A percentile compares a stretch with the other conserved stretches of the same genome.
These are phyloP conservation scores for Triplophysa siluroides DNA, from an alignment of 2,113 vertebrate genomes.

Conservation along the genomic window DNA sequence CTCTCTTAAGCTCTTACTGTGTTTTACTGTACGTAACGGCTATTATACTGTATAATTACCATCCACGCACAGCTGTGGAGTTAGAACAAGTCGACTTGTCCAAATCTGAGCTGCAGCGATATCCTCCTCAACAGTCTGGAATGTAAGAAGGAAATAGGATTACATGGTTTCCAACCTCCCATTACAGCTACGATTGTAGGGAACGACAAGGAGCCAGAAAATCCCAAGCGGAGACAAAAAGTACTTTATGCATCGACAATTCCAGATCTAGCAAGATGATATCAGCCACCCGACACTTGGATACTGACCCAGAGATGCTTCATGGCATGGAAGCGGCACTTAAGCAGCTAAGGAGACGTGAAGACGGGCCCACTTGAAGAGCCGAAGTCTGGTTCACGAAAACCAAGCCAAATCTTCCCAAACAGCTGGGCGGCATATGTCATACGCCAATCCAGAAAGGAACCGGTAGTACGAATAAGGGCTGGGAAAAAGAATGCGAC, in stretches of 20 bases:
- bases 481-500: slow-evolving; percentile 47
- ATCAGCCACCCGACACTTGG: slow-evolving; percentile 17
- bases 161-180: slow-evolving; percentile 42
- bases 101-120: slow-evolving; percentile 34
- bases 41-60: slow-evolving; percentile 25
- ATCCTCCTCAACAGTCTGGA: slow-evolving; percentile 23
- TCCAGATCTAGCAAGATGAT: slow-evolving; percentile 32
- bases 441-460: slow-evolving; percentile 47
- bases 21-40: background rate
- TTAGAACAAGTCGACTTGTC: background rate
- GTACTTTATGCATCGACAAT: slow-evolving; percentile 30
- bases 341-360: slow-evolving; percentile 16
- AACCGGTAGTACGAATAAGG: slow-evolving; percentile 39
- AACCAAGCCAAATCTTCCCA: slow-evolving; percentile 35
- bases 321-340: slow-evolving; percentile 33
- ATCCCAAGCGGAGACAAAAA: slow-evolving; percentile 22
- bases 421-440: slow-evolving; percentile 53
- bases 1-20: background rate
- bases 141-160: slow-evolving; percentile 35
- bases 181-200: slow-evolving; percentile 32
- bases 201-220: slow-evolving; percentile 20
- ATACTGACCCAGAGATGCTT: slow-evolving; percentile 19
- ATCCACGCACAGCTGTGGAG: slow-evolving; percentile 9
- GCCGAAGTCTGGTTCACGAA: slow-evolving; percentile 3
- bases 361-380: slow-evolving; percentile 31